Percentiles rank a stretch among this genome's conserved stretches.
Evolutionary conservation across 2,888 invertebrate species (phyloP).

Genomic region (Entomobrya proxima): DNA sequence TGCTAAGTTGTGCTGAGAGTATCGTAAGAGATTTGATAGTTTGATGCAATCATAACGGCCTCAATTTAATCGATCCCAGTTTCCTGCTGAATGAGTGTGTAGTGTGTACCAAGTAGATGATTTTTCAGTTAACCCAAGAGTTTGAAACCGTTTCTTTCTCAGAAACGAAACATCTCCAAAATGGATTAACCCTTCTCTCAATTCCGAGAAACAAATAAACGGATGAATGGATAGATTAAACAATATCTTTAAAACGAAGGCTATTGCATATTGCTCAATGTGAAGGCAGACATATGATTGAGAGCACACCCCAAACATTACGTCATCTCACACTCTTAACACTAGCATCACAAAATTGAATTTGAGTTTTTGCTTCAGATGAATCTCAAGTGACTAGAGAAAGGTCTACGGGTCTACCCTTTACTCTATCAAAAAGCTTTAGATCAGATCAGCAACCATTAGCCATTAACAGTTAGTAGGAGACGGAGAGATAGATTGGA

Average conservation of each 20-base stretch:
- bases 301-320: background rate
- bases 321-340: background rate
- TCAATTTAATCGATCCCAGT: background rate
- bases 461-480: background rate
- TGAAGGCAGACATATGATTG: background rate
- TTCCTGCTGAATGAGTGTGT: background rate
- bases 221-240: slow-evolving; percentile 49
- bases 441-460: background rate
- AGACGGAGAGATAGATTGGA: background rate
- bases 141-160: background rate
- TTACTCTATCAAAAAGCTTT: background rate
- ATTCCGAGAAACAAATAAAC: slow-evolving; percentile 40
- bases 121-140: too few relatives aligned
- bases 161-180: background rate
- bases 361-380: slow-evolving; percentile 29
- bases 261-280: background rate
- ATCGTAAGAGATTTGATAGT: background rate
- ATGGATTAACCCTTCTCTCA: slow-evolving; percentile 5
- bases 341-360: slow-evolving; percentile 37
- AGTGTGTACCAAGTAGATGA: background rate
- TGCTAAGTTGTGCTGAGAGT: background rate
- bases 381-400: slow-evolving; percentile 44
- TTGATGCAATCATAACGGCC: background rate
- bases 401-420: background rate
- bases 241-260: slow-evolving; percentile 10